These are phyloP conservation scores for Eupithecia insigniata DNA, from an alignment of 2,888 invertebrate species.

Conservation along the genomic window DNA sequence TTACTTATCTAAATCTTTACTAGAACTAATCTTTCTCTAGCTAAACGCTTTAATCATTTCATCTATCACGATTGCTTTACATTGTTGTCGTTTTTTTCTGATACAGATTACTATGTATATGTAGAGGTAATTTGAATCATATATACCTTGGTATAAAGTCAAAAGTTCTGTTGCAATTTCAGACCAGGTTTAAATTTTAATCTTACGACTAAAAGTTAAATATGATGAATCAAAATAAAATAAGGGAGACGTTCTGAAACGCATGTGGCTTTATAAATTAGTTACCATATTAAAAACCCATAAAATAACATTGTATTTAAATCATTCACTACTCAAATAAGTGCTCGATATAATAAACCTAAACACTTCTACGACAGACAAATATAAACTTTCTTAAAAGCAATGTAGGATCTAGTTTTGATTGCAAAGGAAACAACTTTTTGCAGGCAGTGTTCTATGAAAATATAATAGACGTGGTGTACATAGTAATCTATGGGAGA, in stretches of 20 bases:
- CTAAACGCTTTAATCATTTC: slow-evolving; percentile 28
- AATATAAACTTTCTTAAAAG: slow-evolving; percentile 49
- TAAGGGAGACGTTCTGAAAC: not conserved
- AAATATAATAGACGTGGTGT: slow-evolving; percentile 78
- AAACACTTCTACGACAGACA: slow-evolving; percentile 45
- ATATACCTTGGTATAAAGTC: slow-evolving; percentile 3
- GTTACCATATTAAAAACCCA: slow-evolving; percentile 55
- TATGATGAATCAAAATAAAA: not conserved
- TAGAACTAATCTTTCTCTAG: slow-evolving; percentile 35
- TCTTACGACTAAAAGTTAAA: no score
- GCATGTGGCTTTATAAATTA: slow-evolving; percentile 27
- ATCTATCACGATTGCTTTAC: slow-evolving; percentile 35
- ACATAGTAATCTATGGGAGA: slow-evolving; percentile 72
- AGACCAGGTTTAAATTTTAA: no score
- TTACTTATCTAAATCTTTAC: slow-evolving; percentile 9
- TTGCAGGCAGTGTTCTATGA: slow-evolving; percentile 80
- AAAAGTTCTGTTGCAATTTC: not conserved
- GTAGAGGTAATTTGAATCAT: no score
- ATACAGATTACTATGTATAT: no score
- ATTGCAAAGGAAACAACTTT: slow-evolving; percentile 50
- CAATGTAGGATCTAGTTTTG: slow-evolving; percentile 43
- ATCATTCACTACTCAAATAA: slow-evolving; percentile 60
- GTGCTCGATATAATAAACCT: slow-evolving; percentile 73
- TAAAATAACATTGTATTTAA: slow-evolving; percentile 57
- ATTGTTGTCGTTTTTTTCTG: slow-evolving; percentile 25